These are phyloP conservation scores for Lymantria dispar DNA, from an alignment of 2,888 invertebrate genomes.

Conservation along the genomic window DNA sequence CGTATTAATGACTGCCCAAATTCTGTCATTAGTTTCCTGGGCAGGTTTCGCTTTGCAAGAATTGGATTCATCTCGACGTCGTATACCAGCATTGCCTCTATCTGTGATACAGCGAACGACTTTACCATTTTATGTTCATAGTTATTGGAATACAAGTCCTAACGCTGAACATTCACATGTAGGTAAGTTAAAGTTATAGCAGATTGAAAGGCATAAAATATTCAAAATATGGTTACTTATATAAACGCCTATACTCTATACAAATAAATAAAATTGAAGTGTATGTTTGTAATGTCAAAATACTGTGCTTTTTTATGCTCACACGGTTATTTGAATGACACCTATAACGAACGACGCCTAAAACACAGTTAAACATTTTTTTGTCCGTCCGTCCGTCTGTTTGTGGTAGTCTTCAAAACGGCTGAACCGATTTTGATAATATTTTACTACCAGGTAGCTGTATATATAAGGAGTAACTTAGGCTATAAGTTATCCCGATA, in stretches of 20 bases:
- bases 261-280: too few relatives aligned
- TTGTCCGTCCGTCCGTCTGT: too few relatives aligned
- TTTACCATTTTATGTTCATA: slow-evolving; percentile 57
- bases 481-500: too few relatives aligned
- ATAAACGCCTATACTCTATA: neutral
- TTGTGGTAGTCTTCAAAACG: too few relatives aligned
- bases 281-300: too few relatives aligned
- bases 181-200: slow-evolving; percentile 35
- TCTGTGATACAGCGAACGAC: slow-evolving; percentile 50
- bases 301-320: too few relatives aligned
- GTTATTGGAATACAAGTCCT: slow-evolving; percentile 69
- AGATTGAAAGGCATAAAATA: neutral
- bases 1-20: slow-evolving; percentile 60
- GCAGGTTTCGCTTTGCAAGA: slow-evolving; percentile 70
- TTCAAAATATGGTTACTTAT: neutral
- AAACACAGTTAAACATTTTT: too few relatives aligned
- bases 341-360: too few relatives aligned
- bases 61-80: slow-evolving; percentile 49
- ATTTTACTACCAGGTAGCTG: too few relatives aligned
- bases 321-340: too few relatives aligned
- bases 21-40: slow-evolving; percentile 61
- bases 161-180: slow-evolving; percentile 67
- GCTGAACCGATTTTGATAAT: too few relatives aligned
- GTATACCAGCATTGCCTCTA: slow-evolving; percentile 62
- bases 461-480: too few relatives aligned